Percentiles rank a stretch among this genome's conserved stretches.
These are phyloP conservation scores for Sciurus carolinensis DNA, from an alignment of 2,797 vertebrate genomes.

Conservation along the genomic window DNA sequence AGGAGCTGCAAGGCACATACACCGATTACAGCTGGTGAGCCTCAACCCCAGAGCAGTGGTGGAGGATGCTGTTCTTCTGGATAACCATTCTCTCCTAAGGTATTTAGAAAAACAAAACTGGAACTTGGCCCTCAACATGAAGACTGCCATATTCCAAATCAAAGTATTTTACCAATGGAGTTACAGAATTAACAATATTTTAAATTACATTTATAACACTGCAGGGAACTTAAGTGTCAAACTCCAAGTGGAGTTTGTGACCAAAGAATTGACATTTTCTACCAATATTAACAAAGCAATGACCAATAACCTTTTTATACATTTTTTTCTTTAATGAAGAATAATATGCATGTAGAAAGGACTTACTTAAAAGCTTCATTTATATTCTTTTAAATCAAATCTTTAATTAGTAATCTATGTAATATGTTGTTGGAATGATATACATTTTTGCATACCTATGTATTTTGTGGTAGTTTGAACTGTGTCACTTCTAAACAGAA, in stretches of 20 bases:
- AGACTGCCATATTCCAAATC: constrained; percentile 93
- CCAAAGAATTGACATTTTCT: constrained; percentile 92
- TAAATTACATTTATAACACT: constrained; percentile 91
- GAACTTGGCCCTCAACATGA: constrained; percentile 89
- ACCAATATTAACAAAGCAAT: constrained; percentile 92
- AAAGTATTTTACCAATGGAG: constrained; percentile 91
- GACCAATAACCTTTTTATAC: constrained; percentile 93
- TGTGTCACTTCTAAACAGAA: constrained; percentile 90
- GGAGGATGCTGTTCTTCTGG: constrained; percentile 97
- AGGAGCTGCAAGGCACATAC: constrained; percentile 93
- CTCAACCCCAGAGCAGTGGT: constrained; percentile 92
- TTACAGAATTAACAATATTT: constrained; percentile 93
- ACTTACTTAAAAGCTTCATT: constrained; percentile 93
- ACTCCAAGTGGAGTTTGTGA: constrained; percentile 91
- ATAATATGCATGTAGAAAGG: constrained; percentile 95
- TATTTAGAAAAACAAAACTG: constrained; percentile 74
- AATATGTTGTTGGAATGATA: constrained; percentile 92
- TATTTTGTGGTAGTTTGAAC: constrained; percentile 92
- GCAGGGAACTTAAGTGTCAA: constrained; percentile 93
- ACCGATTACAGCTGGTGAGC: constrained; percentile 98
- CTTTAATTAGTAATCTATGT: constrained; percentile 97
- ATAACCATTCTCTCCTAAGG: constrained; percentile 87
- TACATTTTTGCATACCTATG: constrained; percentile 91
- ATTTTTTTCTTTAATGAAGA: constrained; percentile 91
- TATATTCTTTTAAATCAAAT: constrained; percentile 88